Percentiles rank a stretch among this genome's conserved stretches.
phyloP scores from a whole-genome alignment of 2,888 invertebrate species.

The Caenorhabditis sp. region DNA sequence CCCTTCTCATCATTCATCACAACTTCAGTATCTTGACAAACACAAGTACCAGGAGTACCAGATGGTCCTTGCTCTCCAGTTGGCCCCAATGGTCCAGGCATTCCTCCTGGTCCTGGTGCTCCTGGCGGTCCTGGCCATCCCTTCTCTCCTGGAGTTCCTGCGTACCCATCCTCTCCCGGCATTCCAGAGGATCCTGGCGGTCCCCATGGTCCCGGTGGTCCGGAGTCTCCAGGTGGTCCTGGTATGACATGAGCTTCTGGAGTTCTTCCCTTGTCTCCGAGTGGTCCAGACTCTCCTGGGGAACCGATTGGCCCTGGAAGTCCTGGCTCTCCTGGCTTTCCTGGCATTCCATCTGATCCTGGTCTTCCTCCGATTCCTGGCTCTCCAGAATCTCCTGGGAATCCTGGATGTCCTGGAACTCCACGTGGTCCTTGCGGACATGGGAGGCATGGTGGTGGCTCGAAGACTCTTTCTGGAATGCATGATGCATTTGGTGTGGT shows the following conservation, averaged over 20 bases:
- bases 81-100: conserved; percentile 76
- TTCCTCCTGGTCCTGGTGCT: conserved; percentile 80
- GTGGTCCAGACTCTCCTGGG: conserved; percentile 77
- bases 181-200: conserved; percentile 78
- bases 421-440: conserved; percentile 80
- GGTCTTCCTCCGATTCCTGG: conserved; percentile 81
- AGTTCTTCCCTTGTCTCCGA: conserved; percentile 78
- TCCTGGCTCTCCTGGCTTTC: conserved; percentile 78
- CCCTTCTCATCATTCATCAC: conserved; percentile 80
- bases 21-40: conserved; percentile 83
- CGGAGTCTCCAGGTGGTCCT: conserved; percentile 81
- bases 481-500: conserved; percentile 83
- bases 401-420: conserved; percentile 79
- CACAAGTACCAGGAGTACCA: conserved; percentile 83
- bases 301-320: conserved; percentile 76
- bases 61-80: conserved; percentile 80
- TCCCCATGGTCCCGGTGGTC: conserved; percentile 80
- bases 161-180: conserved; percentile 82
- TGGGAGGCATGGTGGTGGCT: conserved; percentile 83
- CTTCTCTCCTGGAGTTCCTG: conserved; percentile 82
- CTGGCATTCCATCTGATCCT: conserved; percentile 79
- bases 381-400: conserved; percentile 80
- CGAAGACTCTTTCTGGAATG: conserved; percentile 83
- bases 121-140: conserved; percentile 83
- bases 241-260: conserved; percentile 83